Base-by-base conservation (phyloP, 2,797 vertebrate genomes). In the Rhadinocentrus ornatus region DNA sequence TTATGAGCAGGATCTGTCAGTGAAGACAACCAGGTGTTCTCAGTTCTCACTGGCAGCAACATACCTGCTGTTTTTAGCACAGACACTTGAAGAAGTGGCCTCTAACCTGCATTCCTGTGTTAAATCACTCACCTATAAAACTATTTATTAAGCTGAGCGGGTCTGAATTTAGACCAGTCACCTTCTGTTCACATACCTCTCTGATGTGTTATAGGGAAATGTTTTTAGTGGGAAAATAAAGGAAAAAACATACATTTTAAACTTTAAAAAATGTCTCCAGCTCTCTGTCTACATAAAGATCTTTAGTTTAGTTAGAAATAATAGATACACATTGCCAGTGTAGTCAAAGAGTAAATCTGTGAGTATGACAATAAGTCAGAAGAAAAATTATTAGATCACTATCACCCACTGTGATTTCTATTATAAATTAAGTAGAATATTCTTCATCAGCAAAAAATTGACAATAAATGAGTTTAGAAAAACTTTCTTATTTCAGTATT, bases 11-110 rank as follows among this genome's bases (percentile, higher is more conserved):
- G 15, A 32, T 66, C 13, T 65, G 61, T 56, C 57, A 63, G 77
- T 80, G 69, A 77, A 85, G 80, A 73, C 41, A 32, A 85, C 74
- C 85, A 81, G 87, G 66, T 88, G 81, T 75, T 66, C 44, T n/a
- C 44, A 46, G 18, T 46, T 46, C 35, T 61, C 44, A 15, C 34
- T 41, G 48, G 39, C 58, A 37, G 10, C 20, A 11, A 62, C 66
- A 66, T 34, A 37, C 22, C 66, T 37, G 69, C 29, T 6, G 66
- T 31, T 46, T 65, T 62, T 54, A 27, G 56, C 46, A 34, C 67
- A 55, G 35, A 68, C 0, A 39, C 39, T 48, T 1, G 10, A 44
- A 34, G 31, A 15, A 24, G 8, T 27, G 65, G 79, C 54, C 65
- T 27, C 26, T 68, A 77, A 70, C 75, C 60, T 52, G 54, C 86